phyloP scores from a whole-genome alignment of 2,113 vertebrate genomes.

The Panthera leo region DNA sequence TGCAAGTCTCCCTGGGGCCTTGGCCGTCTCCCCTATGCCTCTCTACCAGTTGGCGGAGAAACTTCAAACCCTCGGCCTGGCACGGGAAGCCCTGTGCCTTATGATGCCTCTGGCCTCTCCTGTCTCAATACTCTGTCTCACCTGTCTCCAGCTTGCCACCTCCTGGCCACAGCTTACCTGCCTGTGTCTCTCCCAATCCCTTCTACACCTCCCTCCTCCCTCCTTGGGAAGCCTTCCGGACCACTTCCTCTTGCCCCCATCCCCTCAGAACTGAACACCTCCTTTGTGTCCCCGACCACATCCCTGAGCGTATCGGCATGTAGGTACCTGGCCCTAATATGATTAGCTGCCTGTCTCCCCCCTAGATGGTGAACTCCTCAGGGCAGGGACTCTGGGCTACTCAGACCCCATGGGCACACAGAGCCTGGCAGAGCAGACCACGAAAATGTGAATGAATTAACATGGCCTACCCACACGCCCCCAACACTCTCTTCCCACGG shows the following conservation, averaged over 20 bases:
- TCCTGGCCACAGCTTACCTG: neutral
- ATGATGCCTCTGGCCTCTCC: neutral
- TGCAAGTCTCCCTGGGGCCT: neutral
- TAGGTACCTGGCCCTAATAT: neutral
- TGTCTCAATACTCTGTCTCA: neutral
- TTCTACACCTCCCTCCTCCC: neutral
- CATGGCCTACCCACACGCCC: neutral
- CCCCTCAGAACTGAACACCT: neutral
- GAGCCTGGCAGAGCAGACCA: neutral
- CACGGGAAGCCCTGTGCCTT: neutral
- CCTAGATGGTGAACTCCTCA: neutral
- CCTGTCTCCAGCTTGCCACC: neutral
- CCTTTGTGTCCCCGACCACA: neutral
- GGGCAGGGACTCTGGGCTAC: neutral
- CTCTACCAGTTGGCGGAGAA: neutral
- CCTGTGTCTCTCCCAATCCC: neutral
- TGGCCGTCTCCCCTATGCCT: neutral
- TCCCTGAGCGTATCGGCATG: fast-evolving
- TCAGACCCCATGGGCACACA: neutral
- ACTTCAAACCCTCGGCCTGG: neutral
- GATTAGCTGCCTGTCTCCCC: neutral
- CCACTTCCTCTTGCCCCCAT: neutral
- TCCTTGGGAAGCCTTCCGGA: neutral
- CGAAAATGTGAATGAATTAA: neutral
- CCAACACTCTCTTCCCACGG: neutral